Percentiles rank a stretch among this genome's conserved stretches.
These are phyloP conservation scores for Scomber colias DNA, from an alignment of 2,113 vertebrate species.

Conservation along the genomic window DNA sequence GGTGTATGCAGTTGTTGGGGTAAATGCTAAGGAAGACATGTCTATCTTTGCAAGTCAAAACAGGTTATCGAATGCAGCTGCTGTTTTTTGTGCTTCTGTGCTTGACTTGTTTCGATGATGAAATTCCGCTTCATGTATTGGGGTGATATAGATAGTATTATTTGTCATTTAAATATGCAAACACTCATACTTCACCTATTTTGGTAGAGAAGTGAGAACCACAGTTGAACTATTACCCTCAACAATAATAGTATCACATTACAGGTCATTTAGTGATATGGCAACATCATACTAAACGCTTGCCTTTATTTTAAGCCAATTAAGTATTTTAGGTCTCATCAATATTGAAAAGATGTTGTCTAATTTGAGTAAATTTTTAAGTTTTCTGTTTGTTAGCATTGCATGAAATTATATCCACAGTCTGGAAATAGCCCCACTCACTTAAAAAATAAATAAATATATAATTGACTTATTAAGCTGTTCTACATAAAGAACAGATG, in stretches of 20 bases:
- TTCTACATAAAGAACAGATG: slow-evolving; percentile 48
- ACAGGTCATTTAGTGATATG: background rate
- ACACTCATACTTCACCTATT: background rate
- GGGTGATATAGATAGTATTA: background rate
- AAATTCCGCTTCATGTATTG: background rate
- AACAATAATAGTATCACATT: background rate
- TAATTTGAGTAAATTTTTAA: background rate
- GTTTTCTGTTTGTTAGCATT: slow-evolving; percentile 1
- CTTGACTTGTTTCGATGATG: slow-evolving; percentile 15
- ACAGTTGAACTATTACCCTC: background rate
- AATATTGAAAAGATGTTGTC: background rate
- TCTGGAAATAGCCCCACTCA: slow-evolving; percentile 26
- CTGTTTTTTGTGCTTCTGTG: background rate
- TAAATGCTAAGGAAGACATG: background rate
- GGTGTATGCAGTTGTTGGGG: background rate
- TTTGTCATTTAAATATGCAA: background rate
- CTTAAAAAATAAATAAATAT: background rate
- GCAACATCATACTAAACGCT: background rate
- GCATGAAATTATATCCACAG: background rate
- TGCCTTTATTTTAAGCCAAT: background rate
- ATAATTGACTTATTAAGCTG: slow-evolving; percentile 43
- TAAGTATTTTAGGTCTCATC: background rate
- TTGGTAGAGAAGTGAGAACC: background rate
- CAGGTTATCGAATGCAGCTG: background rate
- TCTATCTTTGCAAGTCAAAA: slow-evolving; percentile 13